phyloP scores from a whole-genome alignment of 2,113 vertebrate species.

The Steatornis caripensis region DNA sequence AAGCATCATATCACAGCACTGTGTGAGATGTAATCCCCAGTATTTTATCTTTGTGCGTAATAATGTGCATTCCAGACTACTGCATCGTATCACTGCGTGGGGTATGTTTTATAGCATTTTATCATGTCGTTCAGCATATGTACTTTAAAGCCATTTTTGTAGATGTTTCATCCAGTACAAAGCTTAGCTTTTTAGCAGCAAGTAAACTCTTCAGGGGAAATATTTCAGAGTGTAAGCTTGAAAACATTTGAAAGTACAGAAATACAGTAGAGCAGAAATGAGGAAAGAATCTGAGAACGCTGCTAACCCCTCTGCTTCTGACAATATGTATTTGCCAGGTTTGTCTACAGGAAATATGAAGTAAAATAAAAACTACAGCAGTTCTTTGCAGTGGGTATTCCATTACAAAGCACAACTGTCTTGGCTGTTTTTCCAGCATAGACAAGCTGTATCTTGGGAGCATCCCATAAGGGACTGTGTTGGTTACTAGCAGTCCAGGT shows the following conservation, averaged over 20 bases:
- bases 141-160: background rate
- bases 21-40: background rate
- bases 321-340: background rate
- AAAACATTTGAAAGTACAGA: background rate
- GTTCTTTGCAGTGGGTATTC: background rate
- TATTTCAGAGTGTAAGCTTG: background rate
- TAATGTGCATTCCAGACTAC: background rate
- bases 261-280: background rate
- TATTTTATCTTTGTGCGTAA: background rate
- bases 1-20: background rate
- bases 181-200: background rate
- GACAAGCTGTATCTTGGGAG: background rate
- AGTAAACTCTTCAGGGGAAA: background rate
- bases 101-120: background rate
- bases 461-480: background rate
- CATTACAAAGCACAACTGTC: background rate
- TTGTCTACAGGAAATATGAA: background rate
- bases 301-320: background rate
- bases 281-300: background rate
- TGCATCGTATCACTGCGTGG: background rate
- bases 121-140: rapidly evolving
- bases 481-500: background rate
- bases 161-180: background rate
- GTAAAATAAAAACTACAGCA: background rate
- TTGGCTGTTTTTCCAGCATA: background rate